phyloP scores from a whole-genome alignment of 2,888 invertebrate species.

The Machimus atricapillus region DNA sequence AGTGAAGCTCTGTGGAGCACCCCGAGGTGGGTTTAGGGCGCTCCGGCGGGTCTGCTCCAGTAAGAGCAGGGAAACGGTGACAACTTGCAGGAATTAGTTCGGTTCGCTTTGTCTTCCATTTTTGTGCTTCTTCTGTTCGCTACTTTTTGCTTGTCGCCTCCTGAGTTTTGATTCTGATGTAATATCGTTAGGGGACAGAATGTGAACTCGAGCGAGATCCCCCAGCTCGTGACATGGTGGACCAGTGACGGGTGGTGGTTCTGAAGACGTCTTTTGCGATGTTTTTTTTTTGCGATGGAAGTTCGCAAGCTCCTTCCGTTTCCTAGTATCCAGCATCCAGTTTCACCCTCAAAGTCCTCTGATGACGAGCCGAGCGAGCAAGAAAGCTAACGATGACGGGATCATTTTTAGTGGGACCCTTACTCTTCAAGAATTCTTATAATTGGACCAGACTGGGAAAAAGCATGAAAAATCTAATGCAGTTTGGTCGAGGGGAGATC shows the following conservation, averaged over 20 bases:
- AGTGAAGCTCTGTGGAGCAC: not conserved
- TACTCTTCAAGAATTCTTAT: slow-evolving; percentile 2
- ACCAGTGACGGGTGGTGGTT: not conserved
- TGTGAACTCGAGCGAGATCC: not conserved
- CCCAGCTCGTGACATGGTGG: not conserved
- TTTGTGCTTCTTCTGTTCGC: not conserved
- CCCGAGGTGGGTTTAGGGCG: not conserved
- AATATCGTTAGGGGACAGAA: not conserved
- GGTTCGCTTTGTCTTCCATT: not conserved
- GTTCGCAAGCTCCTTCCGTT: not conserved
- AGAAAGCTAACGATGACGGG: slow-evolving; percentile 12
- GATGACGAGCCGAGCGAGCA: not conserved
- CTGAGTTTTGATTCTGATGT: slow-evolving; percentile 9
- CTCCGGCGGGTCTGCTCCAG: not conserved
- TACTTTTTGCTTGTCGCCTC: not conserved
- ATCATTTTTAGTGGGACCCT: not conserved
- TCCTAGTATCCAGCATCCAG: not conserved
- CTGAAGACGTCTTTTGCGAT: not conserved
- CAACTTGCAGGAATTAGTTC: not conserved
- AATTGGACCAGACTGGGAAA: slow-evolving; percentile 13
- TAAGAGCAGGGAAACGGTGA: not conserved
- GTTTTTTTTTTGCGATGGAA: not conserved
- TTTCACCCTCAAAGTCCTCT: not conserved
- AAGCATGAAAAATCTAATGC: not conserved
- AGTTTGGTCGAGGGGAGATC: not conserved